Conservation (phyloP, 2,888 invertebrate species). For the Drosophila pegasa region DNA sequence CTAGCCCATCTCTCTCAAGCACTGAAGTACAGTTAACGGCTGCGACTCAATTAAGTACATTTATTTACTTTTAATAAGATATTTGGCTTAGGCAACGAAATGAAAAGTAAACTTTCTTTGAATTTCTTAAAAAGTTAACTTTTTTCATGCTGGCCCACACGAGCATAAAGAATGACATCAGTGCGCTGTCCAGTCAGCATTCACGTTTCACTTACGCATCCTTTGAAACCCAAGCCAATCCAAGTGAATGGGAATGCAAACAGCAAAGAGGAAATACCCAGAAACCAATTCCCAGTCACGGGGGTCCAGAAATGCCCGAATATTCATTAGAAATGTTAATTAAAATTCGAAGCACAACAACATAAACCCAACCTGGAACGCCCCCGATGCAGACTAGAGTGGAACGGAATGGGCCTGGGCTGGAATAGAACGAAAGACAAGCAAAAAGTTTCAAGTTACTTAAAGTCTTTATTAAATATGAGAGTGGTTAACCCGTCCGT, state of each 20-base stretch:
- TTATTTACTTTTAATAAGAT: not conserved
- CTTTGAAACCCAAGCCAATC: conserved; percentile 23
- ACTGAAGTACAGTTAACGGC: not conserved
- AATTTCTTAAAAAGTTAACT: not conserved
- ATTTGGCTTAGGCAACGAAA: not conserved
- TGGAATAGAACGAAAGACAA: conserved; percentile 53
- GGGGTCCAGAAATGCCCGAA: conserved; percentile 37
- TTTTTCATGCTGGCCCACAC: not conserved
- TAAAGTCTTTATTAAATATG: conserved; percentile 77
- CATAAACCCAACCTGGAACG: conserved; percentile 24
- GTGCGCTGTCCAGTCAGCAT: conserved; percentile 20
- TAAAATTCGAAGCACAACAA: conserved; percentile 73
- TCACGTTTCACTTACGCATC: conserved; percentile 29
- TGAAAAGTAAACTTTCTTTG: not conserved
- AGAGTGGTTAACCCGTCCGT: conserved; percentile 74
- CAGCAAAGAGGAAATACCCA: conserved; percentile 16
- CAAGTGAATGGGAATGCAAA: conserved; percentile 18
- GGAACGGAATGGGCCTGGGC: conserved; percentile 22
- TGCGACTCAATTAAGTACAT: not conserved
- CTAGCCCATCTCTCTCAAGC: no score
- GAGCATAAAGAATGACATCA: conserved; percentile 8
- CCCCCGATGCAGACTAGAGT: conserved; percentile 15
- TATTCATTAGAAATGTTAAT: conserved; percentile 73
- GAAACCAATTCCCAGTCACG: conserved; percentile 1
- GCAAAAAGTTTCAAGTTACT: conserved; percentile 80